Evolutionary conservation across 1,140 invertebrate species (phyloP).

Genomic region (Micrasema longulum): DNA sequence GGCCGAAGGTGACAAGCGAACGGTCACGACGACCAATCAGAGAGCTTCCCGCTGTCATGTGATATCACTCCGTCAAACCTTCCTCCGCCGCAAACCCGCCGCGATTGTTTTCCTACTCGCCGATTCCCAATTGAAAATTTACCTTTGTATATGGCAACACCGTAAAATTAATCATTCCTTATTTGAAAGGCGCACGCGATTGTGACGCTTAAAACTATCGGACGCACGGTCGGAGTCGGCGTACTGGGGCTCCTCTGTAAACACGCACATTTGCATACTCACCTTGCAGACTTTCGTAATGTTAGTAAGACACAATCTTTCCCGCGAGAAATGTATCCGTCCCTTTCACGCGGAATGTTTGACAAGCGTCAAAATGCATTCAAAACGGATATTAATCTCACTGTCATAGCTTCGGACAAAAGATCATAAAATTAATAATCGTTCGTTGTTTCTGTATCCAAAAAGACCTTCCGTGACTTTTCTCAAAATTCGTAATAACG

Average conservation of each 20-base stretch:
- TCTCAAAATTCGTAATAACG: too few species aligned
- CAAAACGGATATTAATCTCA: not conserved
- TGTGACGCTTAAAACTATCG: constrained; percentile 15
- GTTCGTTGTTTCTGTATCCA: too few species aligned
- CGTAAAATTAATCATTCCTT: constrained; percentile 47
- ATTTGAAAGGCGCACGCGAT: constrained; percentile 7
- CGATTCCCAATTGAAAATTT: constrained; percentile 41
- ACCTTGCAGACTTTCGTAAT: constrained; percentile 50
- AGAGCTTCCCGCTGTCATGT: constrained; percentile 30
- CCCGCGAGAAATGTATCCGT: constrained; percentile 44
- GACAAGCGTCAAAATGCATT: constrained; percentile 6
- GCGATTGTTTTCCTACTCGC: constrained; percentile 51
- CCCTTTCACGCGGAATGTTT: constrained; percentile 40
- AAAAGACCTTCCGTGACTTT: too few species aligned
- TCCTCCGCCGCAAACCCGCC: constrained; percentile 48
- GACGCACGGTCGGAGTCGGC: constrained; percentile 6
- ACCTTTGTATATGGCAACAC: constrained; percentile 47
- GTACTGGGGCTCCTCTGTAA: constrained; percentile 11
- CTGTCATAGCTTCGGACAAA: not conserved
- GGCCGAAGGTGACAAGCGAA: constrained; percentile 3
- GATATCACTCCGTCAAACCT: constrained; percentile 43
- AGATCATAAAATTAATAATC: too few species aligned
- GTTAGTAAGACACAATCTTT: constrained; percentile 46
- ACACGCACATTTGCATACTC: constrained; percentile 54
- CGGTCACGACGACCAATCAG: constrained; percentile 42